Evolutionary conservation across 2,113 vertebrate genomes (phyloP).

Genomic region (Pseudorhombus dupliciocellatus): DNA sequence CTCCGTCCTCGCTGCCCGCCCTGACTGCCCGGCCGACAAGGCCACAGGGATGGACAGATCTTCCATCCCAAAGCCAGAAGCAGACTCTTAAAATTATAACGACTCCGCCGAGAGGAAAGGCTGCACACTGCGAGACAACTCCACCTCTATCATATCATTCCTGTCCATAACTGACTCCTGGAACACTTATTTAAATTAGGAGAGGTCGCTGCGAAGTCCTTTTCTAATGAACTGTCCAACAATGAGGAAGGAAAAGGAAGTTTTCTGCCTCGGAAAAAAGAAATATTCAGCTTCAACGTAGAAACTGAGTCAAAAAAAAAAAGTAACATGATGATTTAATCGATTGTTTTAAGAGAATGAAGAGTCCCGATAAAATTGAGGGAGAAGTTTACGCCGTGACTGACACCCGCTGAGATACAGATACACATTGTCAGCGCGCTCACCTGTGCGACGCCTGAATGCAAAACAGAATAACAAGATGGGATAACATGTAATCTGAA

Average conservation of each 20-base stretch:
- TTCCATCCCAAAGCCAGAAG: constrained; percentile 43
- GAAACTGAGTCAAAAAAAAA: background rate
- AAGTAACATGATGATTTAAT: background rate
- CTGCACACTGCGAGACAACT: constrained; percentile 12
- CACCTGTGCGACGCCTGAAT: constrained; percentile 58
- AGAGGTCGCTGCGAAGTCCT: constrained; percentile 1
- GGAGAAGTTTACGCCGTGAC: constrained; percentile 40
- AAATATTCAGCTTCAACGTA: constrained; percentile 4
- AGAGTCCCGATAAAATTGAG: constrained; percentile 15
- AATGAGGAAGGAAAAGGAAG: background rate
- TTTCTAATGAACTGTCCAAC: background rate
- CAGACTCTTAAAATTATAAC: constrained; percentile 47
- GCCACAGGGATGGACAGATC: constrained; percentile 72
- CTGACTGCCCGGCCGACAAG: constrained; percentile 62
- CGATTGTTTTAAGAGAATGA: constrained; percentile 3
- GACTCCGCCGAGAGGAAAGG: constrained; percentile 32
- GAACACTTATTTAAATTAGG: constrained; percentile 10
- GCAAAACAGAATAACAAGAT: constrained; percentile 75
- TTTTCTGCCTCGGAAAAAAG: background rate
- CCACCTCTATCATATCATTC: background rate
- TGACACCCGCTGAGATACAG: constrained; percentile 66
- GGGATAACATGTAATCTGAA: constrained; percentile 75
- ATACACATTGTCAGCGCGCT: constrained; percentile 55
- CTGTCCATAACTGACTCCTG: background rate
- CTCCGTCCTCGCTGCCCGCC: constrained; percentile 55